Evolutionary conservation across 2,888 invertebrate species (phyloP).

Genomic region (Cacoxenus indagator): DNA sequence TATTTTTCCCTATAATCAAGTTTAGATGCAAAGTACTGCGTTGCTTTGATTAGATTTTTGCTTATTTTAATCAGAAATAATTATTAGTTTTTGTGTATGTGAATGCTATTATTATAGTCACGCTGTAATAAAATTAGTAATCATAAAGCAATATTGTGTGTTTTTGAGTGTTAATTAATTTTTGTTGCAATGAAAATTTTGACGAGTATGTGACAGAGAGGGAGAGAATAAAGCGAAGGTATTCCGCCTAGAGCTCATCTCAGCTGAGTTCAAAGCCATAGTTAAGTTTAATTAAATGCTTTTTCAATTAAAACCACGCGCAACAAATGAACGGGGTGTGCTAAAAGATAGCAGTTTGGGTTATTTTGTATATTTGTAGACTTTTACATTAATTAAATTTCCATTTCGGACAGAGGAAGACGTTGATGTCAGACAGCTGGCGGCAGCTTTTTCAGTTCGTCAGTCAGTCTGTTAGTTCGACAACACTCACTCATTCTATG

Average conservation of each 20-base stretch:
- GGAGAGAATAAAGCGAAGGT: too few relatives aligned
- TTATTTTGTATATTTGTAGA: slow-evolving; percentile 52
- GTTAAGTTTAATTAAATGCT: neutral
- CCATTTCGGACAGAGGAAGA: slow-evolving; percentile 45
- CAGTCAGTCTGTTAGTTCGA: neutral
- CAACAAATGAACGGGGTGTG: neutral
- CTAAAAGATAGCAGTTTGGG: neutral
- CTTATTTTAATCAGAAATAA: neutral
- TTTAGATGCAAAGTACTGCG: neutral
- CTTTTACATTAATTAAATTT: slow-evolving; percentile 66
- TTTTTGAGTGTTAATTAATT: slow-evolving; percentile 57
- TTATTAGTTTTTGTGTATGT: slow-evolving; percentile 36
- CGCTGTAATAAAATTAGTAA: neutral
- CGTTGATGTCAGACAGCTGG: neutral
- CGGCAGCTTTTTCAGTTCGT: neutral
- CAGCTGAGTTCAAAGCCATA: too few relatives aligned
- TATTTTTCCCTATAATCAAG: neutral
- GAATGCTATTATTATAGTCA: slow-evolving; percentile 5
- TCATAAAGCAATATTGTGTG: slow-evolving; percentile 14
- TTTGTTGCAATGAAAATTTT: slow-evolving; percentile 40
- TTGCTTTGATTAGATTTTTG: slow-evolving; percentile 1
- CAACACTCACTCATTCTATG: neutral
- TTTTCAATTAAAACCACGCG: neutral
- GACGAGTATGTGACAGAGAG: too few relatives aligned
- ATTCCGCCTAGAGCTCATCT: too few relatives aligned